Base-by-base conservation (phyloP, 2,797 vertebrate species). In the Labeo calbasu region DNA sequence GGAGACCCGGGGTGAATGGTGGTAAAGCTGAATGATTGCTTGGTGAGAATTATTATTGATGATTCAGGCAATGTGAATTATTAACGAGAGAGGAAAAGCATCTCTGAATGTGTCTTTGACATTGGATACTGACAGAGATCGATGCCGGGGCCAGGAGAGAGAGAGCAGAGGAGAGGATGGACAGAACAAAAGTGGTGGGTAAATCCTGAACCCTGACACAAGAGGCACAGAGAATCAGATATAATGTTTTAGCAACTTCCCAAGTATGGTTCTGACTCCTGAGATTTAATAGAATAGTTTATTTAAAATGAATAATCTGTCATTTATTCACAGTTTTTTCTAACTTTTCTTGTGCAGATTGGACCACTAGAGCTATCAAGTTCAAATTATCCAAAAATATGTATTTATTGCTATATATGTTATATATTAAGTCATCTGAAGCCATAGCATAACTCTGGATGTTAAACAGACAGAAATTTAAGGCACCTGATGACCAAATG, bases 41-140 rank as follows among this genome's bases (percentile, higher is more conserved):
- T 89, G 92, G 93, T 93, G 93, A 93, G 94, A 94, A 94, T 92
- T 95, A 95, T 94, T 95, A 94, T 93, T 95, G 94, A 95, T 95
- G 95, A 95, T 94, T 95, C 95, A 95, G 94, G 88, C 91, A 51
- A 88, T 92, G 94, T 95, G 93, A 95, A 95, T 95, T 95, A 95
- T 95, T 95, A 94, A 95, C 92, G 93, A 92, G 83, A 85, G 92
- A 91, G 90, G 92, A 94, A 94, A 94, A 94, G 94, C 93, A 93
- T 93, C 92, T 91, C 92, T 93, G 93, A 94, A 94, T 91, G 93
- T 94, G 93, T 94, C 92, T 95, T 94, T 94, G 95, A 95, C 94
- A 95, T 95, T 93, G 92, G 92, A 95, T 95, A 93, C 94, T 92
- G 94, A 93, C 92, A 93, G 90, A 94, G 92, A 94, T 95, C 94